Evolutionary conservation across 2,113 vertebrate species (phyloP).

Genomic region (Himantopus leucocephalus): DNA sequence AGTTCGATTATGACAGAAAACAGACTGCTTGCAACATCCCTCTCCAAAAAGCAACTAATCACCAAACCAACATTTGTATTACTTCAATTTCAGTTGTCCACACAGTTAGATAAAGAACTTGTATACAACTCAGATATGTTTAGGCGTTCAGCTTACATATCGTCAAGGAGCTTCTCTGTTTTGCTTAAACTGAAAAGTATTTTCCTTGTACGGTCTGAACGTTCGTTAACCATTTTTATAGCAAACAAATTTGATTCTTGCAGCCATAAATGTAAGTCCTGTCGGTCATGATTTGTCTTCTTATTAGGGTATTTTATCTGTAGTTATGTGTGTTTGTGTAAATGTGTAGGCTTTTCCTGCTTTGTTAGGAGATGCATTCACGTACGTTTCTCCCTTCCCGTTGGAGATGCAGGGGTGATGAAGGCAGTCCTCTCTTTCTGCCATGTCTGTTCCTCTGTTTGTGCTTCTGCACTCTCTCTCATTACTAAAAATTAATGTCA

Average conservation of each 20-base stretch:
- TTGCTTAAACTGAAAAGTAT: background rate
- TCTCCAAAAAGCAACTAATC: slow-evolving; percentile 4
- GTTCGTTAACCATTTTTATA: background rate
- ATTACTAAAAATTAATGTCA: background rate
- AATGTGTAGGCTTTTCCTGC: background rate
- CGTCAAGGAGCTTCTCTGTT: background rate
- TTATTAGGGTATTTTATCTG: background rate
- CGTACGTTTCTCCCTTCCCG: background rate
- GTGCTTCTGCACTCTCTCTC: background rate
- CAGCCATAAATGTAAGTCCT: background rate
- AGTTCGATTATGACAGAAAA: slow-evolving; percentile 12
- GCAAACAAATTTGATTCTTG: background rate
- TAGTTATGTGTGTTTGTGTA: background rate
- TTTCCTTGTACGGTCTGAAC: background rate
- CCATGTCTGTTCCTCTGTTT: background rate
- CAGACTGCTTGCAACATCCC: slow-evolving; percentile 5
- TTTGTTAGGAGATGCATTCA: background rate
- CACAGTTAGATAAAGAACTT: background rate
- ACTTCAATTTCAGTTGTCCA: background rate
- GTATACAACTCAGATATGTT: background rate
- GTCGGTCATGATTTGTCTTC: background rate
- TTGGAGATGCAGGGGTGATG: background rate
- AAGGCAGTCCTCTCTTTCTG: background rate
- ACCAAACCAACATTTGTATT: background rate
- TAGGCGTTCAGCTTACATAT: background rate